phyloP scores from a whole-genome alignment of 2,888 invertebrate species.

The Plusia festucae region DNA sequence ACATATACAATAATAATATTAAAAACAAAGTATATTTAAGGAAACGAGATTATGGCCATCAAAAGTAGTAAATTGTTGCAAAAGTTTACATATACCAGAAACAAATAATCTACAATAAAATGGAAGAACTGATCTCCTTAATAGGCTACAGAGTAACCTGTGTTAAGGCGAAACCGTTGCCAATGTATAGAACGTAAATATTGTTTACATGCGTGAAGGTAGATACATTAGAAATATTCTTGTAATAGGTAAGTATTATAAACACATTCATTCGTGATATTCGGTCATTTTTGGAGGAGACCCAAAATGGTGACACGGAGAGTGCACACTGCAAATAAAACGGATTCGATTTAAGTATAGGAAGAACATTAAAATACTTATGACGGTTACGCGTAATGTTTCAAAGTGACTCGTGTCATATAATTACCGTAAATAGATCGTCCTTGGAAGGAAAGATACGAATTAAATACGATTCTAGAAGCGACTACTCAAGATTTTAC shows the following conservation, averaged over 20 bases:
- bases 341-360: not conserved
- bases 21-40: too few relatives aligned
- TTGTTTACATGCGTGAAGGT: too few relatives aligned
- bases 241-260: slow-evolving; percentile 20
- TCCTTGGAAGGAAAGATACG: slow-evolving; percentile 23
- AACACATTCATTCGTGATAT: slow-evolving; percentile 7
- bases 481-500: not conserved
- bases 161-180: too few relatives aligned
- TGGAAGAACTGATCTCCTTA: too few relatives aligned
- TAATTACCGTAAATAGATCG: slow-evolving; percentile 39
- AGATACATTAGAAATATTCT: slow-evolving; percentile 18
- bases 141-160: too few relatives aligned
- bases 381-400: slow-evolving; percentile 22
- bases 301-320: slow-evolving; percentile 41
- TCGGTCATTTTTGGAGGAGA: slow-evolving; percentile 41
- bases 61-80: too few relatives aligned
- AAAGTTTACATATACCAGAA: too few relatives aligned
- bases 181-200: too few relatives aligned
- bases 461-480: slow-evolving; percentile 16
- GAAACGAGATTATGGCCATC: too few relatives aligned
- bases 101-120: too few relatives aligned
- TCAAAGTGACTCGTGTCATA: slow-evolving; percentile 19
- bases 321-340: slow-evolving; percentile 16
- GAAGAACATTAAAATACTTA: not conserved
- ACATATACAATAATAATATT: too few relatives aligned